phyloP scores from a whole-genome alignment of 1,140 invertebrate genomes.

The Cotesia vestalis region DNA sequence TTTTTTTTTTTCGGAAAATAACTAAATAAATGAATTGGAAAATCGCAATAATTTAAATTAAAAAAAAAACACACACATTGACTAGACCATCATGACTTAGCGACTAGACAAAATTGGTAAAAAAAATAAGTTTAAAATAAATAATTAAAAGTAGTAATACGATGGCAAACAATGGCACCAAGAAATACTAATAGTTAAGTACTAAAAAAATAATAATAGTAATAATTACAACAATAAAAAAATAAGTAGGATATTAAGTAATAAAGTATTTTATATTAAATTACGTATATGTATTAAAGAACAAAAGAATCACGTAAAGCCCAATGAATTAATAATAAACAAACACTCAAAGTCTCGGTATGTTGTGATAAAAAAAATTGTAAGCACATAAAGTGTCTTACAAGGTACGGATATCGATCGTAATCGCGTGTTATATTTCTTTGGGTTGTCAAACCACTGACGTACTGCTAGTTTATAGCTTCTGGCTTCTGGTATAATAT shows the following conservation, averaged over 20 bases:
- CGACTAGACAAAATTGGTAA: conserved; percentile 53
- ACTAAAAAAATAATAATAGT: background rate
- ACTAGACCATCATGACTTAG: conserved; percentile 38
- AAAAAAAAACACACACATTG: conserved; percentile 23
- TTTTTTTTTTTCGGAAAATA: background rate
- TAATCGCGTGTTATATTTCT: no score
- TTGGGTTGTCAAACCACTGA: no score
- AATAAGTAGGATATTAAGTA: background rate
- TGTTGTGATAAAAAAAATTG: no score
- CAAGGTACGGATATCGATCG: no score
- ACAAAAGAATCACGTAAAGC: background rate
- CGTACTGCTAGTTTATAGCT: no score
- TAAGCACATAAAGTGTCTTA: no score
- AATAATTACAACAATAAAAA: background rate
- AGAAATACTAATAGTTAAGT: background rate
- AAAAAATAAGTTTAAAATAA: conserved; percentile 5
- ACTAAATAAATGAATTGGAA: conserved; percentile 21
- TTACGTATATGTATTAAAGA: background rate
- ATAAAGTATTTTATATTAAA: background rate
- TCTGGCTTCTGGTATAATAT: no score
- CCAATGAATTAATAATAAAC: no score
- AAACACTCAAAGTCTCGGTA: no score
- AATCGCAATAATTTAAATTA: conserved; percentile 25
- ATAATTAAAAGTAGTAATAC: background rate
- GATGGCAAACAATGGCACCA: conserved; percentile 6